These are phyloP conservation scores for Athetis lepigone DNA, from an alignment of 2,888 invertebrate genomes.

Conservation along the genomic window DNA sequence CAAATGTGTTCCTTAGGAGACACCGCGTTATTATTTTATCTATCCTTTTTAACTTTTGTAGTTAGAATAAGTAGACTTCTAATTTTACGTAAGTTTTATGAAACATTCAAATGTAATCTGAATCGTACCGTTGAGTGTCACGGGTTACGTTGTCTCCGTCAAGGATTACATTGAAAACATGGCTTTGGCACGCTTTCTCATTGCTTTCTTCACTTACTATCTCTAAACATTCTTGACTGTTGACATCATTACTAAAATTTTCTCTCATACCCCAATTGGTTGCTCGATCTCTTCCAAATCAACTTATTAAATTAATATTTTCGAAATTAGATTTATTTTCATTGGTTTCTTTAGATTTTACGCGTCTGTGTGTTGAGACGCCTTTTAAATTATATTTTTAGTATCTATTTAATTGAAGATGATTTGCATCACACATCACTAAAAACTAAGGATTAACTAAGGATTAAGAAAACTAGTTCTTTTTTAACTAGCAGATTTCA, in stretches of 20 bases:
- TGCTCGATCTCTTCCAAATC: constrained; percentile 64
- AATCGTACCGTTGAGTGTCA: not conserved
- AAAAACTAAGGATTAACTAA: too few relatives aligned
- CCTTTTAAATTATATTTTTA: constrained; percentile 4
- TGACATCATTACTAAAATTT: constrained; percentile 53
- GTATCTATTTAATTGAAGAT: constrained; percentile 14
- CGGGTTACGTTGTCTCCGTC: constrained; percentile 29
- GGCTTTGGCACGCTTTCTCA: constrained; percentile 82
- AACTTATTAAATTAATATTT: constrained; percentile 52
- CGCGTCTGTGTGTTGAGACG: constrained; percentile 19
- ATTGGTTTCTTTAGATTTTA: constrained; percentile 28
- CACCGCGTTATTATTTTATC: constrained; percentile 4
- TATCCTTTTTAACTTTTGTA: not conserved
- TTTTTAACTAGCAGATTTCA: too few relatives aligned
- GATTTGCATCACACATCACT: constrained; percentile 31
- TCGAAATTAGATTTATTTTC: constrained; percentile 31
- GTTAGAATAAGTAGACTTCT: not conserved
- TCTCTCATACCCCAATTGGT: constrained; percentile 65
- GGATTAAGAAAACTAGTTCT: too few relatives aligned
- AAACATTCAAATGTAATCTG: not conserved
- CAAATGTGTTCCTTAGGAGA: constrained; percentile 46
- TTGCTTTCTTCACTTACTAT: constrained; percentile 67
- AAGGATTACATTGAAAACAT: constrained; percentile 47
- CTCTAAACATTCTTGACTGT: constrained; percentile 45
- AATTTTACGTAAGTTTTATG: not conserved